These are phyloP conservation scores for Drosophila histrio DNA, from an alignment of 2,888 invertebrate genomes.

Conservation along the genomic window DNA sequence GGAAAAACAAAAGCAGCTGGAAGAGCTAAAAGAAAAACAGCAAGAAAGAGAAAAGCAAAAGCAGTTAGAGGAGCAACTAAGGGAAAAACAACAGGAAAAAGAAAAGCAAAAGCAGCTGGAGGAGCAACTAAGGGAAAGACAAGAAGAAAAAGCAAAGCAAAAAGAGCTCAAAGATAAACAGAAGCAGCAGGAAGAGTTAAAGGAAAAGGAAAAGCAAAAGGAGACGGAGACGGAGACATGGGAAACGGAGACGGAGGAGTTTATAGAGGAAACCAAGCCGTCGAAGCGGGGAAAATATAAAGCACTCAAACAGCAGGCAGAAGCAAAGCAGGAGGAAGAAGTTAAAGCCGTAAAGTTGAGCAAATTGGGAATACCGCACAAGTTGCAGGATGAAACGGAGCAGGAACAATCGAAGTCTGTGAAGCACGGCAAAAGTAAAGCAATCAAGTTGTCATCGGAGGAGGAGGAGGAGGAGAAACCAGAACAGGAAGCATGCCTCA, in stretches of 20 bases:
- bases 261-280: not conserved
- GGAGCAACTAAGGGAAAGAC: not conserved
- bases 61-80: not conserved
- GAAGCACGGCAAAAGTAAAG: not conserved
- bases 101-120: not conserved
- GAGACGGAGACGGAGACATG: not conserved
- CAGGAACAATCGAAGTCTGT: not conserved
- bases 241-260: not conserved
- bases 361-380: conserved; percentile 2
- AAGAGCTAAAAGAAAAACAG: not conserved
- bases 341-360: not conserved
- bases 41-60: not conserved
- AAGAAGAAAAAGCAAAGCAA: not conserved
- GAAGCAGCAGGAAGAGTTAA: not conserved
- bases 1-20: not conserved
- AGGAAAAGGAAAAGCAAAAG: not conserved
- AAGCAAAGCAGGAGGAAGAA: not conserved
- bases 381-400: not conserved
- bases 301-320: not conserved
- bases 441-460: not conserved
- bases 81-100: not conserved
- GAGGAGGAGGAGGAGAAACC: not conserved
- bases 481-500: no score
- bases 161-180: not conserved
- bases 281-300: not conserved